A percentile compares a stretch with the other conserved stretches of the same genome.
Conservation (phyloP, 2,797 vertebrate genomes). For the Pipistrellus pipistrellus region DNA sequence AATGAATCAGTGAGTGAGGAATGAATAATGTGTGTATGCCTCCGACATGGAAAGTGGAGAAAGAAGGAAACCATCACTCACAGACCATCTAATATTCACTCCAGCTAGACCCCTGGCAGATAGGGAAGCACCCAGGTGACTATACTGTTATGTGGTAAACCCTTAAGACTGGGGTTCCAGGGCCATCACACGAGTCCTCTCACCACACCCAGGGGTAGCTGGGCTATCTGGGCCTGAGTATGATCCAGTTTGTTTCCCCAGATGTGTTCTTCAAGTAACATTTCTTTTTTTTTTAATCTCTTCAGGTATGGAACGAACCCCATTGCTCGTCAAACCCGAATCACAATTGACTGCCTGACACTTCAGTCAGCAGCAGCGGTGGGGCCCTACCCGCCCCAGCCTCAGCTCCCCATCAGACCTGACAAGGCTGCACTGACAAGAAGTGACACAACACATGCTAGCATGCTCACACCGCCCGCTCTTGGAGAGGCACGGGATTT, state of each 20-base stretch:
- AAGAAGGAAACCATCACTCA: not conserved
- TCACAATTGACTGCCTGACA: not conserved
- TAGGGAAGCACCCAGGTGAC: not conserved
- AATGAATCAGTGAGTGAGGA: not conserved
- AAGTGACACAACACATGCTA: not conserved
- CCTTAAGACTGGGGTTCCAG: not conserved
- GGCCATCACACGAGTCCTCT: not conserved
- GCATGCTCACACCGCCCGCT: not conserved
- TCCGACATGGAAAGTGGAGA: not conserved
- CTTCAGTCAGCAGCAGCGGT: not conserved
- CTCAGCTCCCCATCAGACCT: not conserved
- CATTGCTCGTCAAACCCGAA: constrained; percentile 21
- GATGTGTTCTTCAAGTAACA: not conserved
- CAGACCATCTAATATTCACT: not conserved
- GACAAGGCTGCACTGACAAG: not conserved
- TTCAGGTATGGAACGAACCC: not conserved
- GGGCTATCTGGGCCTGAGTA: not conserved
- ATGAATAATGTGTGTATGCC: not conserved
- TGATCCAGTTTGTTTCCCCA: not conserved
- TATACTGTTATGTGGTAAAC: not conserved
- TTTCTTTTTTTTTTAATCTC: not conserved
- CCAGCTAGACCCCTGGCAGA: not conserved
- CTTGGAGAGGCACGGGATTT: not conserved
- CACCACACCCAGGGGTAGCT: not conserved
- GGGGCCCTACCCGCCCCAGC: not conserved